Base-by-base conservation (phyloP, 2,888 invertebrate genomes). In the Rhabditoides inermis region DNA sequence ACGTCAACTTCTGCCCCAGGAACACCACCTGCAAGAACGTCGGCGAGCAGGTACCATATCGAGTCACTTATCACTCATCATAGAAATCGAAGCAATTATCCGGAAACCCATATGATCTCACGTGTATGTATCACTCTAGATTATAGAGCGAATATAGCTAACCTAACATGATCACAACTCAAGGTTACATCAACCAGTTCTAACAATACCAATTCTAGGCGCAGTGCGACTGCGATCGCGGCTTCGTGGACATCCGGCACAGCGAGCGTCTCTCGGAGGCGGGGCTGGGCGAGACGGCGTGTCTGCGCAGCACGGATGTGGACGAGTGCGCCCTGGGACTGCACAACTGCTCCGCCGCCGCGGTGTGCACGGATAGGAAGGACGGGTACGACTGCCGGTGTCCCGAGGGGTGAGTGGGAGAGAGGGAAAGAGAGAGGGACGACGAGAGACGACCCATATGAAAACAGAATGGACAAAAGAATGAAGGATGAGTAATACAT, bases 11-110 rank as follows among this genome's bases (percentile, higher is more conserved):
- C 76, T 90, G 91, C 79, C 89, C 90, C 78, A 83, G 84, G 76
- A 90, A 90, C 79, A 89, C 90, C 58, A 86, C 87, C 65, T 90
- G 90, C 81, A 84, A 86, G 81, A 90, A 90, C 81, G 84, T 88
- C 76, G 86, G 65, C 12, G 58, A 68, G 27, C 55, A 67, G 54
- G 59, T 58, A 45, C 20, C 5, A 5, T 39, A 22, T 39, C 18
- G n/a, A 7, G 7, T 39, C 18, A 7, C 41, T 12, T 10, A 18
- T 41, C 18, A 12, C 23, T 23, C 4, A 12, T 18, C 23, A 41
- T 3, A 23, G 20, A 15, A 39, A 7, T n/a, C n/a, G n/a, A n/a
- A n/a, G n/a, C n/a, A n/a, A n/a, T n/a, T n/a, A n/a, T n/a, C n/a
- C n/a, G n/a, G n/a, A n/a, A n/a, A n/a, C n/a, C n/a, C n/a, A n/a